These are phyloP conservation scores for Cnemophilus loriae DNA, from an alignment of 2,113 vertebrate genomes.

Conservation along the genomic window DNA sequence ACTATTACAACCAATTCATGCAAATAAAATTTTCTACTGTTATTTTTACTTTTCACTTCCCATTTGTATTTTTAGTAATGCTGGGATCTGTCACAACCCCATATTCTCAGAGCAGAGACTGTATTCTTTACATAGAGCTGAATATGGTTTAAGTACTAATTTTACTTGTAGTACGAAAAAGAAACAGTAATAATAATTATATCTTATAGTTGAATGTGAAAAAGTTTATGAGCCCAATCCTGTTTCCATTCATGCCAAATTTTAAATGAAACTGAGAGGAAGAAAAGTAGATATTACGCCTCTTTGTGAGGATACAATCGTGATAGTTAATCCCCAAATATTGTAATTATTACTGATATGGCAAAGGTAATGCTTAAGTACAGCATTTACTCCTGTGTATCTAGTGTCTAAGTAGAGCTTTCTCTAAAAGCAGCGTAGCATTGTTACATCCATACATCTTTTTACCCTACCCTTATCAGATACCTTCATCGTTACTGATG, in stretches of 20 bases:
- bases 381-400: neutral
- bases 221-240: neutral
- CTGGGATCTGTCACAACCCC: neutral
- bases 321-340: constrained; percentile 2
- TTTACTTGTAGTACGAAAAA: neutral
- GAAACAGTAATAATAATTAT: constrained; percentile 29
- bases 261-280: neutral
- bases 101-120: neutral
- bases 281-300: neutral
- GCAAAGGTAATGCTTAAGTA: neutral
- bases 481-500: neutral
- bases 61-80: neutral
- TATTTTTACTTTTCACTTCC: constrained; percentile 20
- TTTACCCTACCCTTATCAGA: neutral
- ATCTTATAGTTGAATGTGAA: neutral
- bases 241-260: constrained; percentile 17
- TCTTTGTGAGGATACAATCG: neutral
- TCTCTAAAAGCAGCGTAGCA: neutral
- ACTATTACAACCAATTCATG: neutral
- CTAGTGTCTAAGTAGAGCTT: neutral
- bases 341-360: neutral
- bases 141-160: neutral
- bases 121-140: neutral
- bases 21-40: neutral
- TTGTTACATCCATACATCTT: neutral